Evolutionary conservation across 2,888 invertebrate genomes (phyloP).

Genomic region (Drosophila suboccidentalis): DNA sequence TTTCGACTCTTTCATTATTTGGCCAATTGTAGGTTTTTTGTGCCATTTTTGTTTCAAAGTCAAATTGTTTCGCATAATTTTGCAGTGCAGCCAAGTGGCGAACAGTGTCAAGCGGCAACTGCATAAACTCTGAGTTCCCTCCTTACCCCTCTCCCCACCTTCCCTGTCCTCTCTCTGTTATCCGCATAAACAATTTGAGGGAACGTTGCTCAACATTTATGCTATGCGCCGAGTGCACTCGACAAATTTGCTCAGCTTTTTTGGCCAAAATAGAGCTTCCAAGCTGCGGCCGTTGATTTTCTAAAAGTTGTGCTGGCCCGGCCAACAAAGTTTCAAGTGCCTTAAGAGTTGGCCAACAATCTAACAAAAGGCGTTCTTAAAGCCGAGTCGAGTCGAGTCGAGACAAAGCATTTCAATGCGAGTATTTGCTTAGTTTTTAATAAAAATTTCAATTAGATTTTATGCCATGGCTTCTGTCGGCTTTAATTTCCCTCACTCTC

Average conservation of each 20-base stretch:
- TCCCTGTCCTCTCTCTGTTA: background rate
- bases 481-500: slow-evolving; percentile 58
- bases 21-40: slow-evolving; percentile 32
- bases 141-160: background rate
- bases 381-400: slow-evolving; percentile 10
- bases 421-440: slow-evolving; percentile 64
- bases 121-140: slow-evolving; percentile 53
- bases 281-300: slow-evolving; percentile 52
- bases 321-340: slow-evolving; percentile 52
- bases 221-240: slow-evolving; percentile 62
- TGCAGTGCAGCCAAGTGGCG: slow-evolving; percentile 71
- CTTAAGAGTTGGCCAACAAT: slow-evolving; percentile 19
- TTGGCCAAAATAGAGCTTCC: slow-evolving; percentile 36
- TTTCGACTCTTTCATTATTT: slow-evolving; percentile 39
- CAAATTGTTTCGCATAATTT: slow-evolving; percentile 77
- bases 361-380: slow-evolving; percentile 21
- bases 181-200: slow-evolving; percentile 67
- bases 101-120: slow-evolving; percentile 70
- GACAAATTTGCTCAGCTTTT: slow-evolving; percentile 72
- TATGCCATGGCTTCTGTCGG: slow-evolving; percentile 50
- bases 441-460: slow-evolving; percentile 71
- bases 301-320: slow-evolving; percentile 45
- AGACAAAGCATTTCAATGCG: slow-evolving; percentile 23
- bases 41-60: slow-evolving; percentile 64
- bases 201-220: slow-evolving; percentile 51